These are phyloP conservation scores for Tiliacea aurago DNA, from an alignment of 2,888 invertebrate species.

Conservation along the genomic window DNA sequence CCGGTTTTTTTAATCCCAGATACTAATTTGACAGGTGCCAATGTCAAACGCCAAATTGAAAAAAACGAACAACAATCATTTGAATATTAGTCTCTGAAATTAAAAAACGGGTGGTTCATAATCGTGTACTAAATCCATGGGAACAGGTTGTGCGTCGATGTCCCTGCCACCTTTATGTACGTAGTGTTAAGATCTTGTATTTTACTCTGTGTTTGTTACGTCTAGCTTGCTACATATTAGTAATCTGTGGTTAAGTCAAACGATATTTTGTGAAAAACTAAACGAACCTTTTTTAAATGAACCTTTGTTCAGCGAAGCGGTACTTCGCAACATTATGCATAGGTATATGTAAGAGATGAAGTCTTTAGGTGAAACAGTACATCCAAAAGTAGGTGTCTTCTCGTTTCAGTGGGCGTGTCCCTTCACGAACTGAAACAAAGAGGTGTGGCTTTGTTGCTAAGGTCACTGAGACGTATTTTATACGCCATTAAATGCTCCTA, in stretches of 20 bases:
- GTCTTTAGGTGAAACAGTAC: constrained; percentile 5
- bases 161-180: no score
- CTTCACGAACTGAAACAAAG: constrained; percentile 26
- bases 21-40: no score
- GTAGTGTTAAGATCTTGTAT: neutral
- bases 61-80: no score
- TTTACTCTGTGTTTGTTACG: neutral
- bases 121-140: no score
- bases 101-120: no score
- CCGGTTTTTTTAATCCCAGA: no score
- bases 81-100: no score
- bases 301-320: neutral
- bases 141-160: no score
- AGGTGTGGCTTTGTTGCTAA: constrained; percentile 30
- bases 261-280: neutral
- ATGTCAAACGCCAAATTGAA: no score
- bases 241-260: no score
- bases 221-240: no score
- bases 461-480: neutral
- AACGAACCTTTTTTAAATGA: neutral
- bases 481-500: neutral
- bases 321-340: no score
- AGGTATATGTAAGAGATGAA: neutral
- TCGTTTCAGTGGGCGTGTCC: constrained; percentile 24
- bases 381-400: constrained; percentile 26